Conservation (phyloP, 2,888 invertebrate genomes). For the Chrysolina haemoptera region DNA sequence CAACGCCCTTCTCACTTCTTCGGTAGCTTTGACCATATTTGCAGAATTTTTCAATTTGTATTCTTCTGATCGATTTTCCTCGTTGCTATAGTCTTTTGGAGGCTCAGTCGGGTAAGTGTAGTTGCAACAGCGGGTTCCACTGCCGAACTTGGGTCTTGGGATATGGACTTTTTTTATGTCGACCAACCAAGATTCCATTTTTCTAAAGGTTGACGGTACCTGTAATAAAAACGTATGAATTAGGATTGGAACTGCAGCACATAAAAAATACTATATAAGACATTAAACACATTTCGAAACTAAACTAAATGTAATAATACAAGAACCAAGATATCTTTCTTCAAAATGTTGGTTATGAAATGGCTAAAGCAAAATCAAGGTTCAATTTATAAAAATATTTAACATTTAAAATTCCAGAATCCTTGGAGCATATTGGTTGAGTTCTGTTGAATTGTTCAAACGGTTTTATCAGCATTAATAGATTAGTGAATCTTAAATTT, state of each 20-base stretch:
- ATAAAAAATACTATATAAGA: background rate
- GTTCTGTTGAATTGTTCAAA: too few species aligned
- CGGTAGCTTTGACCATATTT: slow-evolving; percentile 78
- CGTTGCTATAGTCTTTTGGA: slow-evolving; percentile 83
- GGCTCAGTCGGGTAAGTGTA: slow-evolving; percentile 79
- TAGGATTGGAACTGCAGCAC: too few species aligned
- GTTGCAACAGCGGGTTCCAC: slow-evolving; percentile 70
- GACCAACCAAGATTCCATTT: slow-evolving; percentile 88
- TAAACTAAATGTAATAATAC: too few species aligned
- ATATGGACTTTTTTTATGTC: slow-evolving; percentile 88
- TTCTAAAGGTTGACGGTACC: background rate
- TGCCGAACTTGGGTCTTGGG: slow-evolving; percentile 87
- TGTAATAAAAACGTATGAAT: background rate
- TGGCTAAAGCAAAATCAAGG: too few species aligned
- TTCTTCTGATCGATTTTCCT: slow-evolving; percentile 73
- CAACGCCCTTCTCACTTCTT: slow-evolving; percentile 82
- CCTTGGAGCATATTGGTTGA: too few species aligned
- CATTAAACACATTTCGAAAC: too few species aligned
- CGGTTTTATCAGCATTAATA: too few species aligned
- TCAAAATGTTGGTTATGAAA: too few species aligned
- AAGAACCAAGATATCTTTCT: too few species aligned
- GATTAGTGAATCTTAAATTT: too few species aligned
- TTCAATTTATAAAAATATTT: too few species aligned
- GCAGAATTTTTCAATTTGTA: slow-evolving; percentile 71
- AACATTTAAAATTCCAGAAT: too few species aligned